Evolutionary conservation across 1,140 invertebrate genomes (phyloP), one percentile per base, ranked within the genome.

Genomic region (Brachionus sp.): DNA sequence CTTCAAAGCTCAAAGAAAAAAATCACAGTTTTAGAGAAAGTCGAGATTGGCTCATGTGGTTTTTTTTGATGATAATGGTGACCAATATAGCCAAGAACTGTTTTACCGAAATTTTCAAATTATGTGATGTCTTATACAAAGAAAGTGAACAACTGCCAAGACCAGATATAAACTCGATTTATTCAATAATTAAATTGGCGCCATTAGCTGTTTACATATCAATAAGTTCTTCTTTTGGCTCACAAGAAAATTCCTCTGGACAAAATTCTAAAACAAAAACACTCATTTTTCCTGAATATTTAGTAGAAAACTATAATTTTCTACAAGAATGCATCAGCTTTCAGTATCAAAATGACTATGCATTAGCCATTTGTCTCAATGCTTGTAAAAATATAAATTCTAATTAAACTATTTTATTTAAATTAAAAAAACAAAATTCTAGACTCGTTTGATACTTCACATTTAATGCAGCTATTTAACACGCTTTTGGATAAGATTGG

Each of bases 31-130:
- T 80, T 42, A 80, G 33, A 62, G 35, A 37, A 19, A 80, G 77
- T 62, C 77, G 77, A 12, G 77, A 80, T 62, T 80, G 77, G 77
- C 33, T 80, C 2, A 80, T 80, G 77, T 80, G 77, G 77, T 80
- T 80, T 66, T 80, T 57, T 29, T 80, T 62, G 19, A 33, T 66
- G 33, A 80, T 80, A 44, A 57, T 62, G 33, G 46, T 44, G 19
- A 78, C 29, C 23, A 37, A 44, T 12, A 62, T 19, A 23, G 13
- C 6, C 39, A 39, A 62, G 16, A 66, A 62, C 39, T 80, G 37
- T 80, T 37, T 80, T 19, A 4, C 50, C 5, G 50, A 57, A 42
- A 42, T 80, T 66, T 39, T 53, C 6, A 12, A 80, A 19, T 66
- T 80, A 37, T 80, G 10, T 19, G 77, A 80, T 25, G 57, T 80